These are phyloP conservation scores for Grammomys surdaster DNA, from an alignment of 2,113 vertebrate genomes.

Conservation along the genomic window DNA sequence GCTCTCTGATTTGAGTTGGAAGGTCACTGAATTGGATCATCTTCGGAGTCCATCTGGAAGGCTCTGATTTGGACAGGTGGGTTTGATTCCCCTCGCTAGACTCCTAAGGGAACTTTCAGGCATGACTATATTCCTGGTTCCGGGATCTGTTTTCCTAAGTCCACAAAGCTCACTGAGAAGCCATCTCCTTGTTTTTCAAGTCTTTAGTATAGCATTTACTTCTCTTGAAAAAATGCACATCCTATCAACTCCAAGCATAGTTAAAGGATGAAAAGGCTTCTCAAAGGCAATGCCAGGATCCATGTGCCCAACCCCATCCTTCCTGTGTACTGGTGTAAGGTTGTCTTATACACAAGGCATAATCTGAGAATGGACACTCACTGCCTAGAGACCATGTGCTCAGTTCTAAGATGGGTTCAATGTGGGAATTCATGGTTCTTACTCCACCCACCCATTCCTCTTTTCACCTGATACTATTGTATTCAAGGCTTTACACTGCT, in stretches of 20 bases:
- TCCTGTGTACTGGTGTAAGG: not conserved
- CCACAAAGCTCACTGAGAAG: not conserved
- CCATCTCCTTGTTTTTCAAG: not conserved
- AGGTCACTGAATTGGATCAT: not conserved
- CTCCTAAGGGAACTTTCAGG: not conserved
- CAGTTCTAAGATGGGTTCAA: not conserved
- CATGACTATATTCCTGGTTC: not conserved
- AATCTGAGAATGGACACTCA: not conserved
- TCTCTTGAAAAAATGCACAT: not conserved
- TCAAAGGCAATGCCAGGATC: not conserved
- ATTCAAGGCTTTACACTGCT: not conserved
- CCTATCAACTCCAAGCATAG: not conserved
- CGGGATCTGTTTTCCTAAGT: not conserved
- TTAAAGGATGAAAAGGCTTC: not conserved
- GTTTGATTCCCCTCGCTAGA: not conserved
- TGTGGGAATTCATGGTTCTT: not conserved
- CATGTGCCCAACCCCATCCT: no score
- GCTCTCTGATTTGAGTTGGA: not conserved
- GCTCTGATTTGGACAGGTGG: not conserved
- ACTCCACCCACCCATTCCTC: not conserved
- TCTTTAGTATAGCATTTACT: not conserved
- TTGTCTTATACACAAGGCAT: not conserved
- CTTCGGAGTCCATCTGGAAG: not conserved
- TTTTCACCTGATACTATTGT: not conserved
- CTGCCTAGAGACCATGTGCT: not conserved